Conservation (phyloP, 2,113 vertebrate species). For the Loxodonta africana region DNA sequence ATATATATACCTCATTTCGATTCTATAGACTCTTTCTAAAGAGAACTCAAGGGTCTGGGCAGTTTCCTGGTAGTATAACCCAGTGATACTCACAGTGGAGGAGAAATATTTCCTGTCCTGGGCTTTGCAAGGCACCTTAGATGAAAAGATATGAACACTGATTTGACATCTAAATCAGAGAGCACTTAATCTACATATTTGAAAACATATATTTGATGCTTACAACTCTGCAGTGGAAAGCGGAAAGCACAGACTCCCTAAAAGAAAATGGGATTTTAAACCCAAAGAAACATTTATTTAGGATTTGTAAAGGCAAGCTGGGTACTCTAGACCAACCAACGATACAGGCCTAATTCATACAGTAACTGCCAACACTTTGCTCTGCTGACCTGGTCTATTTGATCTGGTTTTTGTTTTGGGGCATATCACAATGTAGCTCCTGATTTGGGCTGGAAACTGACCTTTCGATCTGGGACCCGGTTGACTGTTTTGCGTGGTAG, state of each 20-base stretch:
- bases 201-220: not conserved
- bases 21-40: not conserved
- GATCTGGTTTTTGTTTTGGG: constrained; percentile 68
- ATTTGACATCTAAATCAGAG: constrained; percentile 41
- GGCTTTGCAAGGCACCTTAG: constrained; percentile 1
- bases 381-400: not conserved
- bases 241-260: constrained; percentile 18
- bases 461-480: constrained; percentile 73
- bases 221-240: constrained; percentile 10
- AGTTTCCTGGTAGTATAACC: not conserved
- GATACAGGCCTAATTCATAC: not conserved
- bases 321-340: not conserved
- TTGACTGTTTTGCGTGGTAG: constrained; percentile 78
- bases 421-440: constrained; percentile 68
- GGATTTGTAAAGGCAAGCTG: not conserved
- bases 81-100: not conserved
- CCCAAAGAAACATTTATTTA: constrained; percentile 23
- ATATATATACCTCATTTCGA: not conserved
- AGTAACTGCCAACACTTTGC: not conserved
- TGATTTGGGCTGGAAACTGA: constrained; percentile 41
- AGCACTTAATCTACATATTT: not conserved
- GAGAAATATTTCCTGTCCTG: constrained; percentile 9
- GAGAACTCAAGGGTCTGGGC: not conserved
- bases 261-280: constrained; percentile 36
- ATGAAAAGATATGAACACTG: constrained; percentile 10